A percentile compares a stretch with the other conserved stretches of the same genome.
Conservation (phyloP, 2,888 invertebrate species). For the Empis livida region DNA sequence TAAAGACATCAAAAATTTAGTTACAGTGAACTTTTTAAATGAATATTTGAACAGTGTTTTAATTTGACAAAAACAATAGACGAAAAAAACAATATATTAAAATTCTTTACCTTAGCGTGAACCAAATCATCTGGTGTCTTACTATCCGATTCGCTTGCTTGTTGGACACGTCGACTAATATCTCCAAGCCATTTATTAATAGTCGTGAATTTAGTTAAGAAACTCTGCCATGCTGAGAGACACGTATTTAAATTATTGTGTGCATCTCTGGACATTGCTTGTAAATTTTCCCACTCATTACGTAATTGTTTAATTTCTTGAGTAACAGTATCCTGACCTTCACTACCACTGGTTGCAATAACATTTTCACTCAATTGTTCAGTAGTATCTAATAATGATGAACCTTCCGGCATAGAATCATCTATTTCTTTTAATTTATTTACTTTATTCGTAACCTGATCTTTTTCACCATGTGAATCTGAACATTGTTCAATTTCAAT, state of each 20-base stretch:
- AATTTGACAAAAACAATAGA: not conserved
- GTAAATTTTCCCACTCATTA: constrained; percentile 69
- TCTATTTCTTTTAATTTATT: constrained; percentile 58
- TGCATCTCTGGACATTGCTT: constrained; percentile 62
- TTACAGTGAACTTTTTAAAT: too few species aligned
- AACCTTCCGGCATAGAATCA: constrained; percentile 55
- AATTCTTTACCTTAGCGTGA: constrained; percentile 50
- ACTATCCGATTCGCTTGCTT: constrained; percentile 54
- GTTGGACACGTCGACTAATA: constrained; percentile 50
- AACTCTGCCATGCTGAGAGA: constrained; percentile 69
- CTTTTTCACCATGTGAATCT: constrained; percentile 79
- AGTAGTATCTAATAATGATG: constrained; percentile 57
- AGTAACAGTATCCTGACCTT: constrained; percentile 69
- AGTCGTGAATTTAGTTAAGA: constrained; percentile 54
- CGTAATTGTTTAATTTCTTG: constrained; percentile 71
- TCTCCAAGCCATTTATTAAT: constrained; percentile 65
- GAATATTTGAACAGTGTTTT: not conserved
- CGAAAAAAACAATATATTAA: not conserved
- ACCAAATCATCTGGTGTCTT: constrained; percentile 68
- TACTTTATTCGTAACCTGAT: constrained; percentile 61
- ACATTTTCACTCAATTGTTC: constrained; percentile 62
- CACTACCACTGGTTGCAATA: constrained; percentile 61
- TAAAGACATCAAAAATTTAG: too few species aligned
- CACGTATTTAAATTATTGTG: constrained; percentile 63
- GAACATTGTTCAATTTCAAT: constrained; percentile 74